Base-by-base conservation (phyloP, 2,888 invertebrate genomes). In the Apodemia hepburni region DNA sequence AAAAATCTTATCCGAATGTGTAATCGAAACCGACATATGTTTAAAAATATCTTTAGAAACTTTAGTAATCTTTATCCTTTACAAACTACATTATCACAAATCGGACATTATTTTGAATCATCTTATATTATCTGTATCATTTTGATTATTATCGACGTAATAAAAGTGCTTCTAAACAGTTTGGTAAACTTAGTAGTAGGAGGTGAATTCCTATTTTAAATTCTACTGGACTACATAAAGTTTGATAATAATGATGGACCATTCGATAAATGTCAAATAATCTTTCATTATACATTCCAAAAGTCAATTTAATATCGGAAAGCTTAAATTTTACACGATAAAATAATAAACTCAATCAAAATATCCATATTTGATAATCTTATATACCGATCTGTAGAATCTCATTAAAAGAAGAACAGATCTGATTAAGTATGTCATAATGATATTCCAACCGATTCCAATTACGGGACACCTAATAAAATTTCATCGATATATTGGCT, bases 401-500 rank as follows among this genome's bases (percentile, higher is more conserved):
- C 64, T 61, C 61, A 61, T 61, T 59, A 64, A 38, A 63, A 45
- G 60, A 59, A 49, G 51, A 51, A 51, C 51, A 51, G 18, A 51
- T 22, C 51, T 51, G 51, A 51, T 51, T 51, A 51, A 22, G 51
- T 22, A 51, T 51, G 18, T 51, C 51, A 51, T 51, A 51, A 51
- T 18, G 51, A 51, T 22, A 22, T 22, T 51, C 51, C 11, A 51
- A 11, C 3, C 58, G 62, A 66, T 66, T 63, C 65, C 63, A 70
- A 68, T 70, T 69, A 66, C 67, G 58, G 51, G 62, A 66, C 59
- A 58, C 64, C 66, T 62, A 69, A 69, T 68, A 64, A 64, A 64
- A 69, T 70, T 69, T 66, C 67, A 49, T 58, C 45, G 51, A 51
- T 22, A 12, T 9, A 11, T 18, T n/a, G 51, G 18, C 51, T 22